These are phyloP conservation scores for Phasianus colchicus DNA, from an alignment of 2,113 vertebrate genomes.

Conservation along the genomic window DNA sequence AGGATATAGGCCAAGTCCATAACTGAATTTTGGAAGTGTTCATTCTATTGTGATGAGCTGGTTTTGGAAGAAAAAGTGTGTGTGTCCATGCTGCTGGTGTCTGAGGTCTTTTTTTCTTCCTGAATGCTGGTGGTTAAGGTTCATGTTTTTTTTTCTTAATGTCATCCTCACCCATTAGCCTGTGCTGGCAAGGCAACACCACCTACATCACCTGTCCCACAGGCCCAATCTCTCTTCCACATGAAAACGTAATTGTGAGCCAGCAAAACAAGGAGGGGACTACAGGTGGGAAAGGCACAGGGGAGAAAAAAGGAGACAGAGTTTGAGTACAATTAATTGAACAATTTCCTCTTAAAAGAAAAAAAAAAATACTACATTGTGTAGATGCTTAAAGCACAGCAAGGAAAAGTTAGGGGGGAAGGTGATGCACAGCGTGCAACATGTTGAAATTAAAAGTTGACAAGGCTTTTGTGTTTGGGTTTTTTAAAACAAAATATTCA, in stretches of 20 bases:
- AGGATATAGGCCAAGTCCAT: not conserved
- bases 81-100: rapidly evolving
- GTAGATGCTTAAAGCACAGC: not conserved
- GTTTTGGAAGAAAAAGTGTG: not conserved
- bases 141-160: not conserved
- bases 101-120: not conserved
- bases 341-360: not conserved
- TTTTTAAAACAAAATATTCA: not conserved
- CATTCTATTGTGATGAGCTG: rapidly evolving
- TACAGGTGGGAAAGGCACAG: not conserved
- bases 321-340: not conserved
- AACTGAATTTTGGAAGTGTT: not conserved
- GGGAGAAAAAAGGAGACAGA: not conserved
- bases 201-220: not conserved
- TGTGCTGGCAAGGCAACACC: not conserved
- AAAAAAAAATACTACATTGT: not conserved
- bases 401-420: not conserved
- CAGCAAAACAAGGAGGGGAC: rapidly evolving
- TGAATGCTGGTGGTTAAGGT: not conserved
- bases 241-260: not conserved
- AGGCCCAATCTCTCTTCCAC: not conserved
- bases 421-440: not conserved
- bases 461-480: not conserved
- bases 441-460: not conserved
- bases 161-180: not conserved